Evolutionary conservation across 2,797 vertebrate genomes (phyloP).

Genomic region (Sardinella longiceps): DNA sequence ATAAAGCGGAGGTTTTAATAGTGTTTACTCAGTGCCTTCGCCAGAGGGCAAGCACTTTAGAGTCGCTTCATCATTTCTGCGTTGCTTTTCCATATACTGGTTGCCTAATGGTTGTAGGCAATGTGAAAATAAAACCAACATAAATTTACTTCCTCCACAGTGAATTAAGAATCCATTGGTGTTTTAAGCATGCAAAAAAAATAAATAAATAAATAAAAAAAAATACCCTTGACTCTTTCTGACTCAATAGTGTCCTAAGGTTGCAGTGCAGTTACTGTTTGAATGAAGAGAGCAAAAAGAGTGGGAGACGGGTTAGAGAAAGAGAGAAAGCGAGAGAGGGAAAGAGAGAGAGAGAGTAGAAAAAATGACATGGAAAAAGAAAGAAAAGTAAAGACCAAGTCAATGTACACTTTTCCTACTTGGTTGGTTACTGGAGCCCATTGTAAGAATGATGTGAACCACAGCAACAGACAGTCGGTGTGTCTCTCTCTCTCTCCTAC

Average conservation of each 20-base stretch:
- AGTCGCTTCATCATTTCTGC: slow-evolving; percentile 52
- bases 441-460: neutral
- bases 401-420: neutral
- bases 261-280: neutral
- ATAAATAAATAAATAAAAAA: too few relatives aligned
- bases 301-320: neutral
- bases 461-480: neutral
- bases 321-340: neutral
- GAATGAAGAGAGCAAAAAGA: neutral
- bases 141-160: neutral
- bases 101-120: slow-evolving; percentile 40
- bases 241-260: neutral
- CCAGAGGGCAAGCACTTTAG: slow-evolving; percentile 29
- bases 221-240: slow-evolving; percentile 1
- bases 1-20: slow-evolving; percentile 51
- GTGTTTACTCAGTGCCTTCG: slow-evolving; percentile 48
- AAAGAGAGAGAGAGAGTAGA: neutral
- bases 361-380: neutral
- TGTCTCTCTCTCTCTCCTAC: neutral
- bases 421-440: neutral
- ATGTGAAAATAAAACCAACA: slow-evolving; percentile 22
- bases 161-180: neutral
- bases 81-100: slow-evolving; percentile 45
- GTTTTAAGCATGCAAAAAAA: neutral
- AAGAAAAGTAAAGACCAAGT: neutral